Evolutionary conservation across 2,113 vertebrate species (phyloP).

Genomic region (Oreochromis aureus): DNA sequence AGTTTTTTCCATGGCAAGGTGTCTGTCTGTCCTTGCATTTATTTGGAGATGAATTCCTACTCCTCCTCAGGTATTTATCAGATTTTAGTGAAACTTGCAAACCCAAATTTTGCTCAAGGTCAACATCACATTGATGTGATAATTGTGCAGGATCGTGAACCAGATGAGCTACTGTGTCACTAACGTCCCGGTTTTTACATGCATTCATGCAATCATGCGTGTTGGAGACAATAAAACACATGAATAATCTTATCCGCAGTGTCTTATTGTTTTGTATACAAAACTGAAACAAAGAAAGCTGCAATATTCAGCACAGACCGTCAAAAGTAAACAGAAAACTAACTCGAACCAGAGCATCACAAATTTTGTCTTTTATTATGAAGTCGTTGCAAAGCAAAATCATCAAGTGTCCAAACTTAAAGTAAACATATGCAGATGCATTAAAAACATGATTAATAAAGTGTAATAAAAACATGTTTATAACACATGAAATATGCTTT

Average conservation of each 20-base stretch:
- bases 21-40: too few relatives aligned
- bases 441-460: not conserved
- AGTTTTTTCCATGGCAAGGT: too few relatives aligned
- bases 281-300: not conserved
- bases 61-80: too few relatives aligned
- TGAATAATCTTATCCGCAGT: not conserved
- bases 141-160: too few relatives aligned
- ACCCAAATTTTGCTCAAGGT: too few relatives aligned
- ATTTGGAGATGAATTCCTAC: too few relatives aligned
- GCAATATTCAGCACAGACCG: not conserved
- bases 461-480: not conserved
- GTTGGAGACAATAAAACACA: too few relatives aligned
- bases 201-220: too few relatives aligned
- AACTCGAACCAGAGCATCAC: not conserved
- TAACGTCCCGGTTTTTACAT: too few relatives aligned
- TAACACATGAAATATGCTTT: not conserved
- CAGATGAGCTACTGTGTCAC: too few relatives aligned
- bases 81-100: too few relatives aligned
- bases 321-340: not conserved
- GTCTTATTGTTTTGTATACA: not conserved
- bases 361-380: not conserved
- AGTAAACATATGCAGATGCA: not conserved
- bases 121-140: too few relatives aligned
- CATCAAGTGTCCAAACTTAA: not conserved
- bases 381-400: not conserved